Conservation (phyloP, 1,140 invertebrate genomes). For the Drosophila lacertosa region DNA sequence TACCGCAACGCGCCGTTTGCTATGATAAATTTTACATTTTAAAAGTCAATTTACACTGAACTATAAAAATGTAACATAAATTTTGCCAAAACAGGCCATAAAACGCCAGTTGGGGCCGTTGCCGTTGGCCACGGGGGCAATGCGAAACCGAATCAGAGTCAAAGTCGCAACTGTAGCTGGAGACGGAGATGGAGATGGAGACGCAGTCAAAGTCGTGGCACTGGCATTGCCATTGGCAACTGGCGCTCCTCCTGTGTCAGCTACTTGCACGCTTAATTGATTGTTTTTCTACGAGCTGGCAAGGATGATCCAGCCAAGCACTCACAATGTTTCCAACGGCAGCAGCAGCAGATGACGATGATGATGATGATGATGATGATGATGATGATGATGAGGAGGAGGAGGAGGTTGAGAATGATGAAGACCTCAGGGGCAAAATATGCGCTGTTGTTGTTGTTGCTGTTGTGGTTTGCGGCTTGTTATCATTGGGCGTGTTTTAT, state of each 20-base stretch:
- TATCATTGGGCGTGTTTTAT: constrained; percentile 83
- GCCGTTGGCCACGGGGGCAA: constrained; percentile 5
- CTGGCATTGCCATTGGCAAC: constrained; percentile 41
- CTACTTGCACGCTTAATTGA: constrained; percentile 80
- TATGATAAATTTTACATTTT: constrained; percentile 82
- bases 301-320: constrained; percentile 19
- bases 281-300: constrained; percentile 79
- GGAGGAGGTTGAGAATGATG: constrained; percentile 46
- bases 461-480: constrained; percentile 67
- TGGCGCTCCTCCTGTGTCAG: constrained; percentile 70
- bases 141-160: constrained; percentile 9
- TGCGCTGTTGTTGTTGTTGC: constrained; percentile 40
- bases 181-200: constrained; percentile 14
- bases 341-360: constrained; percentile 1
- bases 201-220: constrained; percentile 32
- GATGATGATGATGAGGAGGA: constrained; percentile 4
- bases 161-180: background rate
- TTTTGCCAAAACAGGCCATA: constrained; percentile 78
- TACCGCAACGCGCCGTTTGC: constrained; percentile 44
- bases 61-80: constrained; percentile 83
- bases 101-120: constrained; percentile 44
- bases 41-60: constrained; percentile 83
- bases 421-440: constrained; percentile 80
- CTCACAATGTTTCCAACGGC: constrained; percentile 36
- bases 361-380: constrained; percentile 12